Percentiles rank a stretch among this genome's conserved stretches.
phyloP scores from a whole-genome alignment of 2,888 invertebrate genomes.

The Teleiodes luculella region DNA sequence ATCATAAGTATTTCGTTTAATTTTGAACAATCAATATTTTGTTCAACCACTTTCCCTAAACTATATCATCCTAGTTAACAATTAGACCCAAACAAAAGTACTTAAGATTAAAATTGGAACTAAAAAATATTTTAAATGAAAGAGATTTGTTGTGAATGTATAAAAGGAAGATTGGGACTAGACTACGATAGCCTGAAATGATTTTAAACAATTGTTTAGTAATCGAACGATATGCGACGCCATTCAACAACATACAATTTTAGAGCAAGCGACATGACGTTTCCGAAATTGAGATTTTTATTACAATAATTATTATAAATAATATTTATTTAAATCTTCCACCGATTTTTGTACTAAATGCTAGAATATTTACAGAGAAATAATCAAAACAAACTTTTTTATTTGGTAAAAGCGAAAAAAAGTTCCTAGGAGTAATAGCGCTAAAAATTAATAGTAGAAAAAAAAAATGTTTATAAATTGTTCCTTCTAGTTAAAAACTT shows the following conservation, averaged over 20 bases:
- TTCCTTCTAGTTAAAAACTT: constrained; percentile 4
- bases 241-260: neutral
- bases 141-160: neutral
- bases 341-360: constrained; percentile 73
- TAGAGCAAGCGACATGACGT: constrained; percentile 14
- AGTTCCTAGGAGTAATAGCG: constrained; percentile 14
- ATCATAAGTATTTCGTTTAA: too few species aligned
- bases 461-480: constrained; percentile 14
- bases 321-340: constrained; percentile 50
- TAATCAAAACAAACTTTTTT: constrained; percentile 54
- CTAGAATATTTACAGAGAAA: constrained; percentile 67
- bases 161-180: neutral
- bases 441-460: constrained; percentile 24
- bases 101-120: neutral
- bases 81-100: constrained; percentile 10
- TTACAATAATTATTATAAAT: constrained; percentile 36
- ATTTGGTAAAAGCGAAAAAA: constrained; percentile 69
- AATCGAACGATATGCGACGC: neutral
- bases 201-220: neutral
- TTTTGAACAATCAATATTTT: too few species aligned
- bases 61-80: neutral
- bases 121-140: neutral
- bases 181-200: constrained; percentile 5
- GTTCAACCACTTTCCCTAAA: neutral
- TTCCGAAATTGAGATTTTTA: constrained; percentile 35